Evolutionary conservation across 2,113 vertebrate genomes (phyloP).

Genomic region (Plectropomus leopardus): DNA sequence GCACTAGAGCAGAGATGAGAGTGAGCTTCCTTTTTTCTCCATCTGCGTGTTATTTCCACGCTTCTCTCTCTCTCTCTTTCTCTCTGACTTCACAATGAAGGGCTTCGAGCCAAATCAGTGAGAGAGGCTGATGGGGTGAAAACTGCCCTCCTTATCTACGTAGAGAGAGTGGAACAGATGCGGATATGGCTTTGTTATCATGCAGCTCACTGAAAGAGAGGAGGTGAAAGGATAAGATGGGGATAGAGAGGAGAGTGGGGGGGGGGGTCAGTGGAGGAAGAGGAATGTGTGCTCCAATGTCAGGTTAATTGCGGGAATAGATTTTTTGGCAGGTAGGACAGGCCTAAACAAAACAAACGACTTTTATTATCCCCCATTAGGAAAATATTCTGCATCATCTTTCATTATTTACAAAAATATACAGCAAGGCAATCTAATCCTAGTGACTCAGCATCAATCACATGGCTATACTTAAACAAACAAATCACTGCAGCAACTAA

Average conservation of each 20-base stretch:
- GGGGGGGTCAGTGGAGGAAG: constrained; percentile 16
- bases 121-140: constrained; percentile 56
- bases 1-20: constrained; percentile 39
- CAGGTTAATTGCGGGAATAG: constrained; percentile 54
- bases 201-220: constrained; percentile 57
- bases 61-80: too few relatives aligned
- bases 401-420: constrained; percentile 55
- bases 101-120: constrained; percentile 55
- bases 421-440: constrained; percentile 32
- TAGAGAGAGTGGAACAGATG: constrained; percentile 62
- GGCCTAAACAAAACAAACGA: constrained; percentile 56
- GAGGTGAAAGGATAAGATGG: constrained; percentile 15
- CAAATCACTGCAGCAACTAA: constrained; percentile 14
- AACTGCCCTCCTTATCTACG: constrained; percentile 59
- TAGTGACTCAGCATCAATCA: constrained; percentile 41
- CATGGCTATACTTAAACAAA: constrained; percentile 14
- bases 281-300: constrained; percentile 32
- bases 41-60: constrained; percentile 45
- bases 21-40: not conserved
- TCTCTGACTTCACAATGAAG: constrained; percentile 46
- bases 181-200: constrained; percentile 67
- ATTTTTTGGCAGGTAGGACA: constrained; percentile 46
- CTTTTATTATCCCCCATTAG: constrained; percentile 41
- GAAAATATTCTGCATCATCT: constrained; percentile 54
- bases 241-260: not conserved